Conservation (phyloP, 2,888 invertebrate genomes). For the Exocentrus adspersus region DNA sequence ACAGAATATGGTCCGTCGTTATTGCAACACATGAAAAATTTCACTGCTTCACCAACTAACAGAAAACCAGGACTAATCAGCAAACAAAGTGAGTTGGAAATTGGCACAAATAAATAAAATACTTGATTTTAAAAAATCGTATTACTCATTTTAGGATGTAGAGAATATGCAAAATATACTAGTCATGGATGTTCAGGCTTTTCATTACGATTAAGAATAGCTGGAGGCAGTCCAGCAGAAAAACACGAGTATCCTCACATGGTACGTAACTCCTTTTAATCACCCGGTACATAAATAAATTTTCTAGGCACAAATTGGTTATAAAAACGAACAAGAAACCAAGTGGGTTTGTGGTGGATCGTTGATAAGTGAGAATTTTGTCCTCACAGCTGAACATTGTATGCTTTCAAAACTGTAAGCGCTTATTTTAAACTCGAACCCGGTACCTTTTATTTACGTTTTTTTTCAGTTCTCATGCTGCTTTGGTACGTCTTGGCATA, state of each 20-base stretch:
- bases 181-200: slow-evolving; percentile 54
- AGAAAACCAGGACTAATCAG: slow-evolving; percentile 39
- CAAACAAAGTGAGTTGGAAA: slow-evolving; percentile 40
- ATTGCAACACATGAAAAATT: too few species aligned
- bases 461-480: slow-evolving; percentile 27
- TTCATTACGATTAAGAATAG: slow-evolving; percentile 61
- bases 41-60: too few species aligned
- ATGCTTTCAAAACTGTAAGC: slow-evolving; percentile 41
- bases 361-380: slow-evolving; percentile 66
- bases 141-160: slow-evolving; percentile 65
- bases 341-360: slow-evolving; percentile 69
- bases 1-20: too few species aligned
- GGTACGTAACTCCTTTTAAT: slow-evolving; percentile 56
- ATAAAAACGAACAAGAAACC: slow-evolving; percentile 37
- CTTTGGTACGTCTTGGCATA: slow-evolving; percentile 46
- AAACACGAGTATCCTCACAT: slow-evolving; percentile 70
- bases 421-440: too few species aligned
- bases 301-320: slow-evolving; percentile 47
- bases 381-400: slow-evolving; percentile 73
- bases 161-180: slow-evolving; percentile 62
- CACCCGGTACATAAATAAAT: too few species aligned
- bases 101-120: background rate
- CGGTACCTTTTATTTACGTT: too few species aligned
- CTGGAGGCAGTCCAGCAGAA: slow-evolving; percentile 62
- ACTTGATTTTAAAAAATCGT: too few species aligned